These are phyloP conservation scores for Edolisoma coerulescens DNA, from an alignment of 2,113 vertebrate species.

Conservation along the genomic window DNA sequence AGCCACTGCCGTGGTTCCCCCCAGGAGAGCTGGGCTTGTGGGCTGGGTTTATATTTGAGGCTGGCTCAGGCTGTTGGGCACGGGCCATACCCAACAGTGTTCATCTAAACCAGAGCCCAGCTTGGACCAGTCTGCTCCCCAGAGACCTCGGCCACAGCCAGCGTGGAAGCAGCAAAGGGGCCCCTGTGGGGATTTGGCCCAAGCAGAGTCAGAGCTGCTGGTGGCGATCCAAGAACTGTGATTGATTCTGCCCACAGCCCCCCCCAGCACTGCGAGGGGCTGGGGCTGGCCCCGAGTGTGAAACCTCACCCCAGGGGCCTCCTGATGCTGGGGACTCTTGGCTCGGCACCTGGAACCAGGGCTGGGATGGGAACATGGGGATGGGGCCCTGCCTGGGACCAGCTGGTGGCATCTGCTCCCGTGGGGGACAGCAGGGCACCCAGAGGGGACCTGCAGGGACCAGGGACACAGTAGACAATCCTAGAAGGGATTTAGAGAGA, in stretches of 20 bases:
- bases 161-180: neutral
- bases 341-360: neutral
- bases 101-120: neutral
- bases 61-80: neutral
- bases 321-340: neutral
- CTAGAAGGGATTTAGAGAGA: neutral
- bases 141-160: neutral
- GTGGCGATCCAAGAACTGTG: neutral
- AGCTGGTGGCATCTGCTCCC: neutral
- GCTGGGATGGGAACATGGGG: neutral
- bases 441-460: neutral
- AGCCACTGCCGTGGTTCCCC: accelerated
- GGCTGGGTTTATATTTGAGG: neutral
- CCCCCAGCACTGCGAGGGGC: neutral
- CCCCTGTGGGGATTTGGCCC: neutral
- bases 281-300: accelerated
- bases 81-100: neutral
- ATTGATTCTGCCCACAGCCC: neutral
- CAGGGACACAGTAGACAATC: neutral
- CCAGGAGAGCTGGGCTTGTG: neutral
- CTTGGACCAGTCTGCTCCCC: neutral
- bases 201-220: neutral
- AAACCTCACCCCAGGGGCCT: neutral
- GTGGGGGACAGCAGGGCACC: neutral
- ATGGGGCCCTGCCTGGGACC: neutral